These are phyloP conservation scores for Leptarthrus brevirostris DNA, from an alignment of 2,888 invertebrate species.

Conservation along the genomic window DNA sequence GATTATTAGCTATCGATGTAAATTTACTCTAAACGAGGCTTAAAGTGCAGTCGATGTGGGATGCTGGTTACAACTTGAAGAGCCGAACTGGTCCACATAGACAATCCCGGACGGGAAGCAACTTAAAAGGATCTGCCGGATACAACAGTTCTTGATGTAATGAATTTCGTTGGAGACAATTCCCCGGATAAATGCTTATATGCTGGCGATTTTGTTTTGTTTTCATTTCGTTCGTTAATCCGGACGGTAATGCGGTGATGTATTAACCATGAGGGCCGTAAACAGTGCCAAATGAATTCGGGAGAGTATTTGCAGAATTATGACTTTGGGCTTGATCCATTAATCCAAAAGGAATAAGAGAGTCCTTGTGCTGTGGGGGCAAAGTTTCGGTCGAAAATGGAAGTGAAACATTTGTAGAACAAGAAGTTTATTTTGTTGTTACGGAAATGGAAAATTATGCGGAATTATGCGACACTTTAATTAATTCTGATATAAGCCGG, in stretches of 20 bases:
- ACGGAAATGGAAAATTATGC: neutral
- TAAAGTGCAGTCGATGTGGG: slow-evolving; percentile 12
- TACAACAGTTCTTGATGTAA: slow-evolving; percentile 12
- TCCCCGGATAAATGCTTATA: slow-evolving; percentile 6
- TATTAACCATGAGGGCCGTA: slow-evolving; percentile 30
- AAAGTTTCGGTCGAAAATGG: neutral
- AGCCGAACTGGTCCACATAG: neutral
- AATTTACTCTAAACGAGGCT: slow-evolving; percentile 43
- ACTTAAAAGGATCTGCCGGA: too few relatives aligned
- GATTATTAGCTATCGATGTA: slow-evolving; percentile 49
- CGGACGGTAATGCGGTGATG: slow-evolving; percentile 39
- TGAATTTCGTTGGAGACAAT: slow-evolving; percentile 16
- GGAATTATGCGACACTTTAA: neutral
- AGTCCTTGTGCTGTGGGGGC: neutral
- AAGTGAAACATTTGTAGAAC: neutral
- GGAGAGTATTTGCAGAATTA: slow-evolving; percentile 26
- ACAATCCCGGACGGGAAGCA: neutral
- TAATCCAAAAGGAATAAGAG: slow-evolving; percentile 19
- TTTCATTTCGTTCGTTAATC: slow-evolving; percentile 27
- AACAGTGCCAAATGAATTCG: slow-evolving; percentile 20
- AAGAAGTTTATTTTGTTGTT: neutral
- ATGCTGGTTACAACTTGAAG: neutral
- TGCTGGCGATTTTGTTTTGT: neutral
- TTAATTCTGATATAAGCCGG: neutral
- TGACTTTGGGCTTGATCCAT: slow-evolving; percentile 28